These are phyloP conservation scores for Pristis pectinata DNA, from an alignment of 2,797 vertebrate genomes.

Conservation along the genomic window DNA sequence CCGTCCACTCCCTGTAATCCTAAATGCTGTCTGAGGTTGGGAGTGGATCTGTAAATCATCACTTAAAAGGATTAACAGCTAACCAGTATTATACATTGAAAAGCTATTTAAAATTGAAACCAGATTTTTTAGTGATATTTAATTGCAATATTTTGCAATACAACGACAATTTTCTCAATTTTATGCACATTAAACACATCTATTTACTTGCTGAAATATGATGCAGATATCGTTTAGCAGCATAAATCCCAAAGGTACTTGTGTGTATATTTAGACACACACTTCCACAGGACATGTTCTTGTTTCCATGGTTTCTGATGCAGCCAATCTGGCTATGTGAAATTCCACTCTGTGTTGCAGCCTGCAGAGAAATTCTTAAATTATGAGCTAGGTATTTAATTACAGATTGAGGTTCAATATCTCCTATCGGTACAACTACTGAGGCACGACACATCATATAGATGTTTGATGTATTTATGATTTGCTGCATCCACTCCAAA, in stretches of 20 bases:
- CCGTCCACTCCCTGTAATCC: neutral
- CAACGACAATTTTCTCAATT: too few species aligned
- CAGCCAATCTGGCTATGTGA: neutral
- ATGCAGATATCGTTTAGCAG: neutral
- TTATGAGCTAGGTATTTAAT: neutral
- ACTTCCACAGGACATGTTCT: neutral
- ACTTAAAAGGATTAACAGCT: neutral
- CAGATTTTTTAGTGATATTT: neutral
- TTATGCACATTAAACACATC: neutral
- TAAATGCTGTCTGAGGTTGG: neutral
- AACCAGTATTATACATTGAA: neutral
- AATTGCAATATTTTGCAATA: neutral
- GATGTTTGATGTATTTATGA: neutral
- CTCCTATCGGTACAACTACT: neutral
- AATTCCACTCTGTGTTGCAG: neutral
- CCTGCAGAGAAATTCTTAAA: neutral
- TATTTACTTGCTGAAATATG: neutral
- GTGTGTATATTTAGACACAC: neutral
- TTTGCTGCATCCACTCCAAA: neutral
- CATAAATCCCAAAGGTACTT: neutral
- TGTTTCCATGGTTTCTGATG: conserved; percentile 27
- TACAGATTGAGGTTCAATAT: neutral
- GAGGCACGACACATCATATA: neutral
- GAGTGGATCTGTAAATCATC: neutral
- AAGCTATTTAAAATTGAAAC: neutral